phyloP scores from a whole-genome alignment of 2,113 vertebrate genomes.

The Clarias gariepinus region DNA sequence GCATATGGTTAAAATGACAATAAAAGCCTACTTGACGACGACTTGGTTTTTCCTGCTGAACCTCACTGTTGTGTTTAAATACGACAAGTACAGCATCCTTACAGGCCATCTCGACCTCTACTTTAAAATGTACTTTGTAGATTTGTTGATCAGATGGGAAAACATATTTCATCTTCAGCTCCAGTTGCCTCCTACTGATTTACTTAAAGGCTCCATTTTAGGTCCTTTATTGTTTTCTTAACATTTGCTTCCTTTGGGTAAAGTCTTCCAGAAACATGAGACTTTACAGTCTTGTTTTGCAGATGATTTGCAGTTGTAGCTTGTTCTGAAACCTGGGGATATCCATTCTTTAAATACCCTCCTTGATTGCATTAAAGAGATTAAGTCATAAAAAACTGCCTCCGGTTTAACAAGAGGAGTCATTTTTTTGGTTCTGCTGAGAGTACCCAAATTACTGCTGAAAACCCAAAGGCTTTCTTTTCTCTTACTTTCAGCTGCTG shows the following conservation, averaged over 20 bases:
- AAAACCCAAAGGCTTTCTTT: not conserved
- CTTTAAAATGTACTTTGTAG: not conserved
- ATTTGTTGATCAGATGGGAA: not conserved
- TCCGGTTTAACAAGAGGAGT: no score
- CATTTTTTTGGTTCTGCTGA: no score
- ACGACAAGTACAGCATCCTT: not conserved
- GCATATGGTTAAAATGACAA: no score
- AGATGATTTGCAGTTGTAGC: not conserved
- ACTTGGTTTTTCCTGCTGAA: not conserved
- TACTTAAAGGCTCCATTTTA: not conserved
- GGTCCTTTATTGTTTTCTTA: not conserved
- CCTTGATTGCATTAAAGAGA: not conserved
- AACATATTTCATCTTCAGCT: not conserved
- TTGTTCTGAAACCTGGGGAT: not conserved
- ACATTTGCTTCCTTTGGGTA: not conserved
- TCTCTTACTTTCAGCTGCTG: not conserved
- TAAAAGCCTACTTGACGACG: no score
- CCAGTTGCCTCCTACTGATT: not conserved
- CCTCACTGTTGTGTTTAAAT: not conserved
- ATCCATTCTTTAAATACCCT: not conserved
- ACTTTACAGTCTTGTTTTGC: not conserved
- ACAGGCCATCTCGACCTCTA: no score
- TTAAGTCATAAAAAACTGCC: not conserved
- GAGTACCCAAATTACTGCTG: not conserved
- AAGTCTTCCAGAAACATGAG: not conserved